These are phyloP conservation scores for Falco columbarius DNA, from an alignment of 2,797 vertebrate species.

Conservation along the genomic window DNA sequence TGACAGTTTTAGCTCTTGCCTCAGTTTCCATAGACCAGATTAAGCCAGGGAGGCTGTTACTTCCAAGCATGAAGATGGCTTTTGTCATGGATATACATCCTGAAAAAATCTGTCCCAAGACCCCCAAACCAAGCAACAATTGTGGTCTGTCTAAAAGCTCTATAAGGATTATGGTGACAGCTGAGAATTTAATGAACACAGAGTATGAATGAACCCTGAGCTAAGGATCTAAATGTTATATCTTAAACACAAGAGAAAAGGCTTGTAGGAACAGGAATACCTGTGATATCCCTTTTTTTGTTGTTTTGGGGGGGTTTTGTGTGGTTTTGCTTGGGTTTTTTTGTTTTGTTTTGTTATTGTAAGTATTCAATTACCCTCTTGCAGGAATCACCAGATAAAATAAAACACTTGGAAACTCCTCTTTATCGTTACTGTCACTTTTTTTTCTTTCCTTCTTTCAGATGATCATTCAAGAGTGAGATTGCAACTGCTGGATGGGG, in stretches of 20 bases:
- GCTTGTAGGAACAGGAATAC: background rate
- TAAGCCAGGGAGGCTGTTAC: background rate
- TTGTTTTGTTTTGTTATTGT: background rate
- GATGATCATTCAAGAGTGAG: conserved; percentile 96
- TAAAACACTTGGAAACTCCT: background rate
- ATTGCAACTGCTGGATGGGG: conserved; percentile 92
- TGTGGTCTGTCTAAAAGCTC: background rate
- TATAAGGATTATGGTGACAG: background rate
- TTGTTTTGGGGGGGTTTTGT: too few species aligned
- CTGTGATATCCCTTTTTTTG: background rate
- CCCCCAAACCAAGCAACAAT: background rate
- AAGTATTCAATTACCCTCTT: background rate
- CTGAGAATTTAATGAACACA: background rate
- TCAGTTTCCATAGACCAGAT: background rate
- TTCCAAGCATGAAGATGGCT: background rate
- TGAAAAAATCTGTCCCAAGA: background rate
- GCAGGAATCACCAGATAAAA: background rate
- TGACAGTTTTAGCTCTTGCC: background rate
- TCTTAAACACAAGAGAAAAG: background rate
- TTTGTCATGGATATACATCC: background rate
- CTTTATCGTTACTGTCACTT: conserved; percentile 51
- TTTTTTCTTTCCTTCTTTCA: conserved; percentile 74
- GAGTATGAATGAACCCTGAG: background rate
- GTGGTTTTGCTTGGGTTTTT: too few species aligned
- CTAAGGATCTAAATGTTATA: background rate